These are phyloP conservation scores for Pseudocheirus occidentalis DNA, from an alignment of 2,797 vertebrate species.

Conservation along the genomic window DNA sequence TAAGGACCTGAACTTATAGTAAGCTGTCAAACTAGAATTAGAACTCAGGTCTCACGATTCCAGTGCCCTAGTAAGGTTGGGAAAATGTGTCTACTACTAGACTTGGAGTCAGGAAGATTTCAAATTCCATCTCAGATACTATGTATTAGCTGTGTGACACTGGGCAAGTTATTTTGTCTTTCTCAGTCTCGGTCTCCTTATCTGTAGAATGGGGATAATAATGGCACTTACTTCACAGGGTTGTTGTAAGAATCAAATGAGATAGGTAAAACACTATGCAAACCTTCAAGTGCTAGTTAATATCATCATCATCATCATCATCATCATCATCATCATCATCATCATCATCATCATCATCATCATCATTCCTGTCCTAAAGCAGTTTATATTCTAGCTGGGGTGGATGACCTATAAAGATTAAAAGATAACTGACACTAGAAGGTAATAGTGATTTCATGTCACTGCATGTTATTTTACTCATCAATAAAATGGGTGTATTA, in stretches of 20 bases:
- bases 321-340: neutral
- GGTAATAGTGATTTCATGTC: neutral
- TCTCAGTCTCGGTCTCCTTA: neutral
- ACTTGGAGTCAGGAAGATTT: too few species aligned
- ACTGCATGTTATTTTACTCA: neutral
- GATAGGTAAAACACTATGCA: neutral
- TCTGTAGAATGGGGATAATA: neutral
- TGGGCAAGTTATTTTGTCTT: neutral
- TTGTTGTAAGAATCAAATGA: neutral
- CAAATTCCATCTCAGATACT: too few species aligned
- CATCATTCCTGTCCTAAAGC: neutral
- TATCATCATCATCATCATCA: too few species aligned
- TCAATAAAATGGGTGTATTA: neutral
- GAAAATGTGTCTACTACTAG: accelerated
- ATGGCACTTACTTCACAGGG: neutral
- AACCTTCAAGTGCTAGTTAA: neutral
- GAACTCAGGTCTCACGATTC: too few species aligned
- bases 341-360: neutral
- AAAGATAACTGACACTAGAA: neutral
- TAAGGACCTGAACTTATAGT: neutral
- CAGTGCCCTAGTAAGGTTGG: neutral
- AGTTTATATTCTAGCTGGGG: neutral
- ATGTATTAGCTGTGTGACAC: neutral
- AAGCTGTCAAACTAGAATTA: neutral
- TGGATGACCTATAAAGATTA: neutral